These are phyloP conservation scores for Entomobrya proxima DNA, from an alignment of 2,888 invertebrate species.

Conservation along the genomic window DNA sequence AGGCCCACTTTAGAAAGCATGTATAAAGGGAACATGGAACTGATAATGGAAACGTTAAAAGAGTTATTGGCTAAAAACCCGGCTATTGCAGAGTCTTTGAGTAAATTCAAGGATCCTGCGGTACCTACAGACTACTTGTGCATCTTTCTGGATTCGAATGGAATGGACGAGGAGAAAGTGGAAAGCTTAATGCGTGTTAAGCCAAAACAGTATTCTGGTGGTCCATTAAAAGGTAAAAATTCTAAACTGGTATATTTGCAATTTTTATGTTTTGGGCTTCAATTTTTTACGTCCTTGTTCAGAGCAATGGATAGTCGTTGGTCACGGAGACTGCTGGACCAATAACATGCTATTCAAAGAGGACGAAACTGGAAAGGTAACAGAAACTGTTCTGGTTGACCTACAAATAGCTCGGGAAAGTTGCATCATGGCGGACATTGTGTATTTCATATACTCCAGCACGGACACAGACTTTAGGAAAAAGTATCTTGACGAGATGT, in stretches of 20 bases:
- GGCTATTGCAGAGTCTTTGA: conserved; percentile 26
- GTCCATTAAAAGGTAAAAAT: conserved; percentile 6
- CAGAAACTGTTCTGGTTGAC: conserved; percentile 66
- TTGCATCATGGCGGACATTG: conserved; percentile 66
- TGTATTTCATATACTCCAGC: conserved; percentile 68
- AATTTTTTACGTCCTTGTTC: no score
- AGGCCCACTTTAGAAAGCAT: neutral
- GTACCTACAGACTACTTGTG: neutral
- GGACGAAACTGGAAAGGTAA: conserved; percentile 39
- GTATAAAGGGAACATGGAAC: neutral
- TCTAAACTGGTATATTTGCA: neutral
- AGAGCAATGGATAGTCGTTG: conserved; percentile 66
- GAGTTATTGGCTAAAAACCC: neutral
- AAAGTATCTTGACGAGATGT: conserved; percentile 50
- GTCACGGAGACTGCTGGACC: conserved; percentile 70
- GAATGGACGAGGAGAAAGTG: conserved; percentile 52
- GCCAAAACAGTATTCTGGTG: neutral
- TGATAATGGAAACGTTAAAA: neutral
- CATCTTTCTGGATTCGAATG: conserved; percentile 18
- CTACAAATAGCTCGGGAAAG: conserved; percentile 66
- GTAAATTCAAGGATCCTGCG: neutral
- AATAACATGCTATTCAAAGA: conserved; percentile 72
- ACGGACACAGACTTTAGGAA: conserved; percentile 54
- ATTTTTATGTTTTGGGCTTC: neutral
- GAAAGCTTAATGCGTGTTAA: conserved; percentile 30